Conservation (phyloP, 2,797 vertebrate genomes). For the Psittacula derbiana region DNA sequence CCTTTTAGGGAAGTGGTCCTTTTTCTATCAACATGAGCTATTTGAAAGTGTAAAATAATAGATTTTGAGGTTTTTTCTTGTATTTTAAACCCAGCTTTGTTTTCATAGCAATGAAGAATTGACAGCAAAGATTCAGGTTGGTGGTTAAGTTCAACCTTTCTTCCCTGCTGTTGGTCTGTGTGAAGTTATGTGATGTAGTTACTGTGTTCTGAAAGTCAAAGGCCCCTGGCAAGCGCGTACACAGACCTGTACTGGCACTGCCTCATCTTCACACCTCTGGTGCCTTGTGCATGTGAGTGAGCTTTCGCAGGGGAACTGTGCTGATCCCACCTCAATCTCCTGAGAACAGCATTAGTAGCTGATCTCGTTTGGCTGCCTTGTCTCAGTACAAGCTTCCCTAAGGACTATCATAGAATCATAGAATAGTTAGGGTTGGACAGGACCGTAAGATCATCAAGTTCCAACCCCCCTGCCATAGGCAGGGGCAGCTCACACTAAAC, state of each 20-base stretch:
- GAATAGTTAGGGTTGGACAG: not conserved
- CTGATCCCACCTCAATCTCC: not conserved
- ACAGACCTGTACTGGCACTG: not conserved
- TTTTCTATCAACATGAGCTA: not conserved
- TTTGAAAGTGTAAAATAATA: not conserved
- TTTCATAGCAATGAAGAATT: not conserved
- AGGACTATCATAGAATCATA: not conserved
- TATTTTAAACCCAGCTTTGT: not conserved
- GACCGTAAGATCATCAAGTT: not conserved
- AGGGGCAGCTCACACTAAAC: not conserved
- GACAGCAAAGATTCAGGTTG: not conserved
- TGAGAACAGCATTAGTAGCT: not conserved
- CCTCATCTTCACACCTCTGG: not conserved
- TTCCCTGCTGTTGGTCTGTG: not conserved
- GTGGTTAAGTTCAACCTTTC: not conserved
- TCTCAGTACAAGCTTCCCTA: constrained; percentile 9
- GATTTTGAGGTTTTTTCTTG: not conserved
- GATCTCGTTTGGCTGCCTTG: not conserved
- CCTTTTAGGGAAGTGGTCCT: not conserved
- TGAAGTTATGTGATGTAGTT: not conserved
- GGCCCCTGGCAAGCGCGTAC: not conserved
- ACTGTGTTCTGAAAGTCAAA: not conserved
- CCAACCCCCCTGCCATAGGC: not conserved
- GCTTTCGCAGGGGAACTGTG: not conserved
- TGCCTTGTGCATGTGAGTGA: rapidly evolving